Conservation (phyloP, 2,797 vertebrate genomes). For the Ammospiza maritima region DNA sequence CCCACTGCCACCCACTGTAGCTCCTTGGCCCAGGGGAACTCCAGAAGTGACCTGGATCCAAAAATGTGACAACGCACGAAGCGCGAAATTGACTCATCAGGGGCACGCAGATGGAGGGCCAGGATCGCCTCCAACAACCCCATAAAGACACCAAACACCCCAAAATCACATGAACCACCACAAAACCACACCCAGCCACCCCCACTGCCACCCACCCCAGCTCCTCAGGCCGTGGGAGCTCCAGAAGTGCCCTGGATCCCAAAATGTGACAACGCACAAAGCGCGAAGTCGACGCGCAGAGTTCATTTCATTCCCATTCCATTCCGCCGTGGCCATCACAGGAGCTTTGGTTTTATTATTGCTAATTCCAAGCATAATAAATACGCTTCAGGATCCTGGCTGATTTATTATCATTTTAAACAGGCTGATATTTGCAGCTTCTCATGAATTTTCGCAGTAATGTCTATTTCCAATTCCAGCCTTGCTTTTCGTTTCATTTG, state of each 20-base stretch:
- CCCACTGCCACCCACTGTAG: neutral
- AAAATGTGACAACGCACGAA: neutral
- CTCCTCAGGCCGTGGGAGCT: too few relatives aligned
- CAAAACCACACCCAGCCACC: too few relatives aligned
- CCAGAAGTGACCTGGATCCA: too few relatives aligned
- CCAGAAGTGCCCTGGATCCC: too few relatives aligned
- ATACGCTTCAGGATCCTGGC: conserved; percentile 56
- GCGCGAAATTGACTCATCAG: too few relatives aligned
- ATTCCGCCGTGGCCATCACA: conserved; percentile 33
- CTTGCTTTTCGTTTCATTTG: conserved; percentile 38
- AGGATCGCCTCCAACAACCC: too few relatives aligned
- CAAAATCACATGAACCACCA: neutral
- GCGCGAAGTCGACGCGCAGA: conserved; percentile 47
- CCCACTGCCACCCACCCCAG: too few relatives aligned
- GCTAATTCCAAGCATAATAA: conserved; percentile 80
- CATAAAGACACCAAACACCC: too few relatives aligned
- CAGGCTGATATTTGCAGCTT: conserved; percentile 69
- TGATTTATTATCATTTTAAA: conserved; percentile 81
- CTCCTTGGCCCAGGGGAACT: fast-evolving
- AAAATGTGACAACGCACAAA: neutral
- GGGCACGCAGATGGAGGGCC: too few relatives aligned
- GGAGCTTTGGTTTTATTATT: conserved; percentile 75
- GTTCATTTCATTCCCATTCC: conserved; percentile 73
- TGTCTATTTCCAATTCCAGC: conserved; percentile 30
- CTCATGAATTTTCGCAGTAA: neutral